Evolutionary conservation across 30 jellyfish, hydroid and myxozoan genomes (phyloP), one percentile per base, ranked within the genome.

Genomic region (Turritopsis rubra): DNA sequence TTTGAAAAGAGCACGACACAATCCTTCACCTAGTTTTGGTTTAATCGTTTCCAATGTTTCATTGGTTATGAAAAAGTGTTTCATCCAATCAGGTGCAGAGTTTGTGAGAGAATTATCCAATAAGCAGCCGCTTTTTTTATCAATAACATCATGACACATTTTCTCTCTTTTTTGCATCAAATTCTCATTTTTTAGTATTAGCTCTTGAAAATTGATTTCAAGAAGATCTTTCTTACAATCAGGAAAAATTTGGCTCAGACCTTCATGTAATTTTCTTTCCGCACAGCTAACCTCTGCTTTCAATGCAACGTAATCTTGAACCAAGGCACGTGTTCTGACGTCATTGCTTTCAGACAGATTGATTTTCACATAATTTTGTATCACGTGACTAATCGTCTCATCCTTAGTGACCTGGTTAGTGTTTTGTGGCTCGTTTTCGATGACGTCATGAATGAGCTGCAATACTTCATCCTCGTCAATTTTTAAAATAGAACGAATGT

Each of bases 1-100:
- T 26, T 29, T 30, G 27, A 82, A 26, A 25, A 82, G 27, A 29
- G 70, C 88, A 26, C 26, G 25, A 65, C 28, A 86, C 16, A 82
- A 25, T 20, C n/a, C 66, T 8, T 29, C 54, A 9, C 87, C 87
- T 28, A 80, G n/a, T 28, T 80, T 80, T 16, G 65, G 30, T 28
- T 68, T 20, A 80, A 80, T 41, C 54, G 13, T 41, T 41, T 41
- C 60, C 13, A 41, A 3, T 13, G 60, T 41, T 41, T 41, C 60
- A 41, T 41, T 41, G 60, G 60, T 41, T 41, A 41, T 41, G 60
- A 41, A 41, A 41, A 5, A 3, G 60, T 41, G 5, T 13, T 41
- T 41, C 60, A 41, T 41, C 60, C 60, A 41, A 41, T 41, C 60
- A 41, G 60, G 60, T 13, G 60, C 60, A 3, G 60, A 41, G 60